Evolutionary conservation across 2,797 vertebrate species (phyloP).

Genomic region (Sarcoramphus papa): DNA sequence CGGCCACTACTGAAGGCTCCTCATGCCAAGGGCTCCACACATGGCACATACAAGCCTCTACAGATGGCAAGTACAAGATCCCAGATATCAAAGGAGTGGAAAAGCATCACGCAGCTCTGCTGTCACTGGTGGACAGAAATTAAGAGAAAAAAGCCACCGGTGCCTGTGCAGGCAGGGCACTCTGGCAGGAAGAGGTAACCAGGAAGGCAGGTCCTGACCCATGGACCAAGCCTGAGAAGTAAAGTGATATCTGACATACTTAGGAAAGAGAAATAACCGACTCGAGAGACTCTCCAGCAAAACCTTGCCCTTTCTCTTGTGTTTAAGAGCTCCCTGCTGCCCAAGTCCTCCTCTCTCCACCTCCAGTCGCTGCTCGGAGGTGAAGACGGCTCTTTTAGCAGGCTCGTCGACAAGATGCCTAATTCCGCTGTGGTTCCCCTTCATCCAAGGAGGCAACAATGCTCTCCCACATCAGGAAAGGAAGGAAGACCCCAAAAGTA

Average conservation of each 20-base stretch:
- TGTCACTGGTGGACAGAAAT: not conserved
- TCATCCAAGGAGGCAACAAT: not conserved
- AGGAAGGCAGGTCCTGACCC: not conserved
- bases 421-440: rapidly evolving
- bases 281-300: not conserved
- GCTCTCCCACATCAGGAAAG: not conserved
- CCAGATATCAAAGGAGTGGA: not conserved
- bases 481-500: not conserved
- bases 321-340: not conserved
- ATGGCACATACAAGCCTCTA: not conserved
- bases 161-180: not conserved
- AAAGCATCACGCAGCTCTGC: not conserved
- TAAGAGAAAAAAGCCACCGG: not conserved
- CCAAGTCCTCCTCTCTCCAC: not conserved
- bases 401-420: not conserved
- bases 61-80: not conserved
- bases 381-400: not conserved
- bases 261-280: not conserved
- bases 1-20: rapidly evolving
- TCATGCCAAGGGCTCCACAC: not conserved
- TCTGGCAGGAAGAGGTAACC: not conserved
- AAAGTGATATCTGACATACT: not conserved
- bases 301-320: not conserved
- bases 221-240: not conserved
- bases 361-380: not conserved